Percentiles rank a stretch among this genome's conserved stretches.
Evolutionary conservation across 2,797 vertebrate species (phyloP).

Genomic region (Falco rusticolus): DNA sequence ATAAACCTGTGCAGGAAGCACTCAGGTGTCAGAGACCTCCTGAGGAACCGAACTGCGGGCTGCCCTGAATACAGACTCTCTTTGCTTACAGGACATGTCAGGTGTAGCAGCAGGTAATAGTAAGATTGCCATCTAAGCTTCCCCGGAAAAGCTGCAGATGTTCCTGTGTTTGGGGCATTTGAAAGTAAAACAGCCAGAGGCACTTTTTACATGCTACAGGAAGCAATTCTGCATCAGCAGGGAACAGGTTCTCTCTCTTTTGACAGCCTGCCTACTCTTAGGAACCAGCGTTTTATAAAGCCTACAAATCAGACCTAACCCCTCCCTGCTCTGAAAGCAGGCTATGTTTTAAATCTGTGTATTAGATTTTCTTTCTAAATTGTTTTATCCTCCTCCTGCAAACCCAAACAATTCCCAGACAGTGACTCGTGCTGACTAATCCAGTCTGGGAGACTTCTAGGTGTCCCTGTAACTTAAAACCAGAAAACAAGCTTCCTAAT

Average conservation of each 20-base stretch:
- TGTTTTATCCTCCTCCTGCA: slow-evolving; percentile 62
- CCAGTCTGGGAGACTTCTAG: slow-evolving; percentile 72
- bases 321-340: slow-evolving; percentile 11
- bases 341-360: slow-evolving; percentile 43
- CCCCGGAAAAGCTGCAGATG: background rate
- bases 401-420: slow-evolving; percentile 77
- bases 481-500: slow-evolving; percentile 70
- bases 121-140: background rate
- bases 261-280: background rate
- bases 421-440: slow-evolving; percentile 75
- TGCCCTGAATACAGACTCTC: background rate
- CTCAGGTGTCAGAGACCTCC: background rate
- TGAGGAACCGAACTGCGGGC: background rate
- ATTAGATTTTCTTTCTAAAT: slow-evolving; percentile 70
- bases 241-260: background rate
- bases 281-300: background rate
- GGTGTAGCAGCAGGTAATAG: background rate
- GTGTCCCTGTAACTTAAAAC: slow-evolving; percentile 71
- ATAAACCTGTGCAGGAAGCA: background rate
- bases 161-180: background rate
- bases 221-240: background rate
- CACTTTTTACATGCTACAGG: background rate
- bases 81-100: background rate
- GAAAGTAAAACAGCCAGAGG: background rate
- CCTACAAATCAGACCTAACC: background rate